These are phyloP conservation scores for Amazona ochrocephala DNA, from an alignment of 2,797 vertebrate genomes.

Conservation along the genomic window DNA sequence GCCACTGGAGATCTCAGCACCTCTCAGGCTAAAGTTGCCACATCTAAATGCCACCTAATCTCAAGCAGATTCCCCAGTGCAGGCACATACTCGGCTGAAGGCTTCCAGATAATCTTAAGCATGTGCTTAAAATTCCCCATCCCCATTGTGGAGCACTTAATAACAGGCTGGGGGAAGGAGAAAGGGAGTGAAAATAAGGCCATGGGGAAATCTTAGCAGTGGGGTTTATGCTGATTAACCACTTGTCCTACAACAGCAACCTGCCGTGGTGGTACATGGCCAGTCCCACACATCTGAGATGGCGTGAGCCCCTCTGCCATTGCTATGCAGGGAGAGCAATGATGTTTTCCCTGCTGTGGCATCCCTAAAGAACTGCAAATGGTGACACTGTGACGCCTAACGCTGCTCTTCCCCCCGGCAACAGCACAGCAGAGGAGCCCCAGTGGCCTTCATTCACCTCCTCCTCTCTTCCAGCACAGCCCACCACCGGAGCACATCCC, in stretches of 20 bases:
- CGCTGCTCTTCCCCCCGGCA: not conserved
- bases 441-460: not conserved
- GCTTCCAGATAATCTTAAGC: not conserved
- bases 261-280: not conserved
- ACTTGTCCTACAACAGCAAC: not conserved
- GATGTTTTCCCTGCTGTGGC: not conserved
- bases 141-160: not conserved
- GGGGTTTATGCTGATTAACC: not conserved
- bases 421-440: not conserved
- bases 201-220: not conserved
- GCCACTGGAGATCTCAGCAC: not conserved
- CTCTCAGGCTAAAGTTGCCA: not conserved
- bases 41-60: not conserved
- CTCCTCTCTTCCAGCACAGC: not conserved
- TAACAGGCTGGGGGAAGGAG: not conserved
- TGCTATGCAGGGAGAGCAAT: rapidly evolving
- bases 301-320: not conserved
- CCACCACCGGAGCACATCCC: not conserved
- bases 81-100: not conserved
- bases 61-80: not conserved
- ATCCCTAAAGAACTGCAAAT: not conserved
- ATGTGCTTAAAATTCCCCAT: not conserved
- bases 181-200: not conserved
- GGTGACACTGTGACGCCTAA: not conserved
- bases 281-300: not conserved